Evolutionary conservation across 92 coral and sea anemone species (phyloP).

Genomic region (Phenganax subtilis): DNA sequence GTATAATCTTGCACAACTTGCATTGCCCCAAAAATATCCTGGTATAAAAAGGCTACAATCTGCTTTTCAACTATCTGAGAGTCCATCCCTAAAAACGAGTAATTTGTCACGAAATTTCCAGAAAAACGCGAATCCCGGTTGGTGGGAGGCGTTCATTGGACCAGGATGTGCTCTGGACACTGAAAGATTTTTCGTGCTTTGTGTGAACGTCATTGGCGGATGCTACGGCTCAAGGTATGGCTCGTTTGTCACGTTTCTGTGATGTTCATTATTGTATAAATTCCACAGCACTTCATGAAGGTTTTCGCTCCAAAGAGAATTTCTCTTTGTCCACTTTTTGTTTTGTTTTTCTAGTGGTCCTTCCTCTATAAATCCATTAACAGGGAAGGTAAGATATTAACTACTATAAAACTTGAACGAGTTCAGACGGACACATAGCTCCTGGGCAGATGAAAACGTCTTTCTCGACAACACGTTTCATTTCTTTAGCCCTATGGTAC

Average conservation of each 20-base stretch:
- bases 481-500: conserved; percentile 80
- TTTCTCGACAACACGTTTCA: background rate
- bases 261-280: background rate
- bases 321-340: background rate
- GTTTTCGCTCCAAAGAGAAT: background rate
- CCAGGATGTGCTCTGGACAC: conserved; percentile 92
- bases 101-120: background rate
- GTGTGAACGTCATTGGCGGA: conserved; percentile 83
- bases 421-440: background rate
- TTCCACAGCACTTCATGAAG: background rate
- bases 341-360: conserved; percentile 68
- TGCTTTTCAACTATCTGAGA: too few relatives aligned
- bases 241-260: background rate
- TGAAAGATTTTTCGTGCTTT: conserved; percentile 72
- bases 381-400: conserved; percentile 61
- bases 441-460: background rate
- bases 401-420: background rate
- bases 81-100: too few relatives aligned
- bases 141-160: conserved; percentile 97
- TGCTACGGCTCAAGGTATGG: conserved; percentile 92
- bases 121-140: conserved; percentile 84
- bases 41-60: too few relatives aligned
- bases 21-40: too few relatives aligned
- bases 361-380: conserved; percentile 77
- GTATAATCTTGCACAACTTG: too few relatives aligned